Evolutionary conservation across 2,113 vertebrate species (phyloP), one percentile per base, ranked within the genome.

Genomic region (Tringa solitaria): DNA sequence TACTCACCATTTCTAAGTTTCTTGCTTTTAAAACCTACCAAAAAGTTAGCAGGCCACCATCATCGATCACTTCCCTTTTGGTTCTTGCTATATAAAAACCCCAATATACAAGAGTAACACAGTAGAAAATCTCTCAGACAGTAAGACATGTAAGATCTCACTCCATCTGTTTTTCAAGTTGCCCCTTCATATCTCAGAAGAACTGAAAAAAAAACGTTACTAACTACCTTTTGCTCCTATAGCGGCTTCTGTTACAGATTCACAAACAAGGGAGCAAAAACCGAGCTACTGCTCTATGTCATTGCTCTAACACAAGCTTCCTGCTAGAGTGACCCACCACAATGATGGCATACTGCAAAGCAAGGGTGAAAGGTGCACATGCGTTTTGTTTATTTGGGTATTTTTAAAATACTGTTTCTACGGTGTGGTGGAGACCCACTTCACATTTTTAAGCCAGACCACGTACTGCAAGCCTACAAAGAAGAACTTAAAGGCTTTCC

Each of bases 131-230:
- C 56, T 64, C 24, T 72, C 20, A 56, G 53, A 37, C 19, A 53
- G 10, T 17, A 48, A 84, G 23, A 30, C 14, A 72, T 51, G 3
- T 3, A 88, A 54, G 28, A 53, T 3, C 7, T 12, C 19, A 39
- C 37, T 75, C 10, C 10, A 69, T 15, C 4, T 10, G 24, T 39
- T 93, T 87, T 54, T n/a, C 33, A 68, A 39, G 17, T 59, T 63
- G 21, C 9, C 18, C 12, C 10, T 53, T 43, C 1, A 0, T 2
- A 11, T 39, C 39, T 57, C 14, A 22, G 5, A 45, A 54, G 14
- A 70, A 35, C 16, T 6, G 13, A 32, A 70, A 61, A 48, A 48
- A 63, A 33, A 3, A 27, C 26, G 6, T 65, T 72, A 56, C 21
- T 54, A 78, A 51, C 32, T 54, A 82, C 15, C 30, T 60, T 60